Percentiles rank a stretch among this genome's conserved stretches.
Evolutionary conservation across 2,113 vertebrate genomes (phyloP).

Genomic region (Xenus cinereus): DNA sequence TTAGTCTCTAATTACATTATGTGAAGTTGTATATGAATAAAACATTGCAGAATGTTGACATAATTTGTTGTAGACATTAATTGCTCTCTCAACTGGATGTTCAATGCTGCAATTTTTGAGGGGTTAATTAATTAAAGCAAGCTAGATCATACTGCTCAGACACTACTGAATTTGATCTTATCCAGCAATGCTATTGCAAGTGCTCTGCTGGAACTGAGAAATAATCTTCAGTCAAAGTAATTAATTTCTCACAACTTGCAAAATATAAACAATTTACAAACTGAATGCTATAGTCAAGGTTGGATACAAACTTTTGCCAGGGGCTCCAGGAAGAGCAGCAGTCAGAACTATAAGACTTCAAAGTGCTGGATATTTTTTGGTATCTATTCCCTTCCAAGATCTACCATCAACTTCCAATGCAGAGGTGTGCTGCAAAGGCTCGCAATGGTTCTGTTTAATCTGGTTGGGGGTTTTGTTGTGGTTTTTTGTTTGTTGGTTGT

Average conservation of each 20-base stretch:
- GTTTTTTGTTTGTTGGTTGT: neutral
- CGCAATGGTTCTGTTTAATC: neutral
- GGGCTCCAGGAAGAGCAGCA: neutral
- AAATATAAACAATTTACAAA: neutral
- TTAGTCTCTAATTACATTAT: conserved; percentile 61
- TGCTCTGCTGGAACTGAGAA: neutral
- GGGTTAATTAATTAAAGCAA: conserved; percentile 63
- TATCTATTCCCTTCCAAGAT: neutral
- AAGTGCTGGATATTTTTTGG: neutral
- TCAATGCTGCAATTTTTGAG: conserved; percentile 40
- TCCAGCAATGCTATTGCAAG: neutral
- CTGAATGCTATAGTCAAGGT: neutral
- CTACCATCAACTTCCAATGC: neutral
- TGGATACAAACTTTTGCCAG: neutral
- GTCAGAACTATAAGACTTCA: neutral
- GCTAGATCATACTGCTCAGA: conserved; percentile 27
- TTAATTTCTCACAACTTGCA: conserved; percentile 1
- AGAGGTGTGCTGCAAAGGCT: neutral
- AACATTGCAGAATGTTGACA: conserved; percentile 63
- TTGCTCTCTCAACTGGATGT: conserved; percentile 39
- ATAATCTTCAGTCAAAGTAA: conserved; percentile 15
- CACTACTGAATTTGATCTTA: conserved; percentile 33
- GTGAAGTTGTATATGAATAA: conserved; percentile 66
- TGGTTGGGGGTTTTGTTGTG: fast-evolving
- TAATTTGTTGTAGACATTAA: conserved; percentile 66